Base-by-base conservation (phyloP, 2,797 vertebrate genomes). In the Oreochromis mossambicus region DNA sequence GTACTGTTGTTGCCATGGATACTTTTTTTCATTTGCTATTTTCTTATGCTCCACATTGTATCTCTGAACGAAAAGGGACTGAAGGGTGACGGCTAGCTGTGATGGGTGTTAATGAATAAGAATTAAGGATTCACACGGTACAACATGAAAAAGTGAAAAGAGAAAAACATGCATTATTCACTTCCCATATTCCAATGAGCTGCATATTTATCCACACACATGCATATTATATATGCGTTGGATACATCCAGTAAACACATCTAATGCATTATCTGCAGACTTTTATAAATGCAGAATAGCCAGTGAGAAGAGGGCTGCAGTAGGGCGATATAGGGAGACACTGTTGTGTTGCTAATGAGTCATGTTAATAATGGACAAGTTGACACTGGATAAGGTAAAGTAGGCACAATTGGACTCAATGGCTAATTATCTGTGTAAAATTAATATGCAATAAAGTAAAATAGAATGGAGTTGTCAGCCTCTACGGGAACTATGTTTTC, bases 161-260 rank as follows among this genome's bases (percentile, higher is more conserved):
- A 78, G 43, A n/a, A 17, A 48, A 32, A 70, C 70, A 75, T n/a
- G 61, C 38, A 17, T 77, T 70, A 68, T 46, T 77, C 32, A 51
- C 56, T 78, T 83, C 15, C 34, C 17, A 63, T 55, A 4, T 51
- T 10, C 21, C 24, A 77, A 24, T 75, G 80, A 87, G 63, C 32
- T 81, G 75, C 78, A 50, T 76, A 52, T 80, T 48, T 80, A 85
- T 79, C 76, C 77, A 83, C 66, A 85, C 32, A 83, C 80, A 36
- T 81, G 89, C 86, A 90, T 91, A 89, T 90, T 87, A 89, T 88
- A 86, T 89, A 93, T 89, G 91, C 83, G 13, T 56, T 76, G 82
- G n/a, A 80, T 68, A 55, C 51, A 10, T 41, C 6, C n/a, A 82
- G 54, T 68, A 36, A 19, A 76, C 21, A 80, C 55, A 10, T 68